Conservation (phyloP, 2,113 vertebrate species). For the Tautogolabrus adspersus region DNA sequence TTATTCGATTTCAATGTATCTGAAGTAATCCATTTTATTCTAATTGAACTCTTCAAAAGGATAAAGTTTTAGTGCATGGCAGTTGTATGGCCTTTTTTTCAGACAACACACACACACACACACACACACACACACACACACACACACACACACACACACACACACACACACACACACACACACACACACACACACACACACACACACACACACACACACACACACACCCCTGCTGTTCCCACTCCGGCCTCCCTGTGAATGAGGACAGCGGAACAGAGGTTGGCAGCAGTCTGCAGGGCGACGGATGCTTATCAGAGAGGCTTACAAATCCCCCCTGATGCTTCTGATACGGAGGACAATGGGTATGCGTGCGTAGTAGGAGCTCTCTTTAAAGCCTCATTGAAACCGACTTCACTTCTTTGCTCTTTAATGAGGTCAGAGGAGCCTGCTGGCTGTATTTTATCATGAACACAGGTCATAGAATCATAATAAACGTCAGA, state of each 20-base stretch:
- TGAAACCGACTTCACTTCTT: conserved; percentile 72
- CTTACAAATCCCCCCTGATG: conserved; percentile 79
- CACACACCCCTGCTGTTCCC: conserved; percentile 59
- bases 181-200: conserved; percentile 22
- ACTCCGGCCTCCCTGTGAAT: conserved; percentile 67
- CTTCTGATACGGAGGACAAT: conserved; percentile 83
- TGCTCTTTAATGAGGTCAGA: conserved; percentile 75
- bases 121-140: conserved; percentile 38
- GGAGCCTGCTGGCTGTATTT: conserved; percentile 59
- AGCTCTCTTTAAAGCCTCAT: conserved; percentile 73
- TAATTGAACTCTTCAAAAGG: neutral
- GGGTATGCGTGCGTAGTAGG: conserved; percentile 74
- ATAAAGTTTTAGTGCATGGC: neutral
- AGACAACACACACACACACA: conserved; percentile 19
- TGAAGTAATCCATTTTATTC: neutral
- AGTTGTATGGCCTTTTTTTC: conserved; percentile 11
- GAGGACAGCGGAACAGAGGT: conserved; percentile 73
- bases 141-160: neutral
- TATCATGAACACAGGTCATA: conserved; percentile 56
- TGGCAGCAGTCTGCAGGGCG: conserved; percentile 74
- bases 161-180: conserved; percentile 38
- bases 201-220: conserved; percentile 39
- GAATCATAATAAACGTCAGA: conserved; percentile 66
- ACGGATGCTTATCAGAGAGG: conserved; percentile 77
- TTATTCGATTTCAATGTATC: no score